Conservation (phyloP, 2,797 vertebrate species). For the Menidia menidia region DNA sequence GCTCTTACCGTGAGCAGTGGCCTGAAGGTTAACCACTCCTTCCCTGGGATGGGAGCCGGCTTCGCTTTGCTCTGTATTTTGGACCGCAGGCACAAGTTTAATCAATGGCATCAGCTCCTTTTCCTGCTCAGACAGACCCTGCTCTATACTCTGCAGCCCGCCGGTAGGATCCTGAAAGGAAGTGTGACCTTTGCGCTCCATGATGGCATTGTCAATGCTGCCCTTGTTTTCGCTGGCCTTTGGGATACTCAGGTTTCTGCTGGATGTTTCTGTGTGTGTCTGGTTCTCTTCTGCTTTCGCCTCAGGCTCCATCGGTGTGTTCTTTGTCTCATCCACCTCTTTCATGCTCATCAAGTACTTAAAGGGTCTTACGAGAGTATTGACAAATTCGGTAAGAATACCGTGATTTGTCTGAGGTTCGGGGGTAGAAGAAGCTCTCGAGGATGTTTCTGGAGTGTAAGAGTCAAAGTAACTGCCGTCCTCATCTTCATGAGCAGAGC, state of each 20-base stretch:
- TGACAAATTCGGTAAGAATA: slow-evolving; percentile 79
- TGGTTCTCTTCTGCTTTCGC: slow-evolving; percentile 55
- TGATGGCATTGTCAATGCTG: slow-evolving; percentile 75
- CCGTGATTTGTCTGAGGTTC: slow-evolving; percentile 72
- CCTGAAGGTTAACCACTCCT: slow-evolving; percentile 39
- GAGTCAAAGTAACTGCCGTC: slow-evolving; percentile 42
- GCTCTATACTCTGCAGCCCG: slow-evolving; percentile 47
- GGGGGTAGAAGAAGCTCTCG: slow-evolving; percentile 58
- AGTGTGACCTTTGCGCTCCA: slow-evolving; percentile 59
- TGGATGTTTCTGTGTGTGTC: slow-evolving; percentile 39
- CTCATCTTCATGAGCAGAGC: slow-evolving; percentile 77
- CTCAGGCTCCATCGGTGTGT: slow-evolving; percentile 29
- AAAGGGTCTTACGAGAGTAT: slow-evolving; percentile 82
- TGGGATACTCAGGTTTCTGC: slow-evolving; percentile 48
- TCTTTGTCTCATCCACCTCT: slow-evolving; percentile 25
- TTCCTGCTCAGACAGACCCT: slow-evolving; percentile 80
- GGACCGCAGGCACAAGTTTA: slow-evolving; percentile 54
- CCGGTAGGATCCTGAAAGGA: slow-evolving; percentile 46
- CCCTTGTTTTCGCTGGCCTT: slow-evolving; percentile 67
- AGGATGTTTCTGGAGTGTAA: slow-evolving; percentile 39
- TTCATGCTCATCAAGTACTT: slow-evolving; percentile 72
- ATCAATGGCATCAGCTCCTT: slow-evolving; percentile 73
- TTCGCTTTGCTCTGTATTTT: slow-evolving; percentile 35
- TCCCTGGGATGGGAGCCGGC: slow-evolving; percentile 36
- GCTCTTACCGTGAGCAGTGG: slow-evolving; percentile 60